phyloP scores from a whole-genome alignment of 2,888 invertebrate species.

The Fissipunctia ypsillon region DNA sequence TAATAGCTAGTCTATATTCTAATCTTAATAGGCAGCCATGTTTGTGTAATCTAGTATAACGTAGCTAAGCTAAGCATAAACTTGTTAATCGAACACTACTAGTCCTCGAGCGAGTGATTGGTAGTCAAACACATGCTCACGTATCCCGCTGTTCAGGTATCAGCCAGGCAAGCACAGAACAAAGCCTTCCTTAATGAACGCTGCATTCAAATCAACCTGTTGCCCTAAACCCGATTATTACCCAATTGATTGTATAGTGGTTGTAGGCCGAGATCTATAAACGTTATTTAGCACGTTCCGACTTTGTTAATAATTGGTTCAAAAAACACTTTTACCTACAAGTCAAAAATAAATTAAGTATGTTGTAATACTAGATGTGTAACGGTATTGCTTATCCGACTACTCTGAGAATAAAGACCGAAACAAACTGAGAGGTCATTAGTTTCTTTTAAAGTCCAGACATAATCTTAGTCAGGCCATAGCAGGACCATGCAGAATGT shows the following conservation, averaged over 20 bases:
- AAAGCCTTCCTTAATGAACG: neutral
- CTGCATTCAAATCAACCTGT: slow-evolving; percentile 1
- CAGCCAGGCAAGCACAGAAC: neutral
- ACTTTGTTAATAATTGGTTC: neutral
- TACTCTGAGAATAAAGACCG: too few species aligned
- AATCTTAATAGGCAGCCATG: neutral
- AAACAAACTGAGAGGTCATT: too few species aligned
- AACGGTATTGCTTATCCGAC: too few species aligned
- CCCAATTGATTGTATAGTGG: neutral
- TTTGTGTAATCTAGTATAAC: neutral
- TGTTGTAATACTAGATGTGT: too few species aligned
- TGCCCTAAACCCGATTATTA: neutral
- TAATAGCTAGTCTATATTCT: neutral
- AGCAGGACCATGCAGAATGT: too few species aligned
- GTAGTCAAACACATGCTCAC: too few species aligned
- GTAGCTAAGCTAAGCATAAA: neutral
- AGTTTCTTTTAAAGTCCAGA: too few species aligned
- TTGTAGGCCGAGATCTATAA: neutral
- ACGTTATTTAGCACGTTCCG: neutral
- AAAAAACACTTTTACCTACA: neutral
- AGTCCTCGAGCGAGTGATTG: neutral
- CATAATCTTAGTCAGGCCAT: too few species aligned
- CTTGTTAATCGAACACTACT: neutral
- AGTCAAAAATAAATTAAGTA: neutral
- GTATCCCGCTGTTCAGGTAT: neutral